phyloP scores from a whole-genome alignment of 2,888 invertebrate genomes.

The Agonum fuliginosum region DNA sequence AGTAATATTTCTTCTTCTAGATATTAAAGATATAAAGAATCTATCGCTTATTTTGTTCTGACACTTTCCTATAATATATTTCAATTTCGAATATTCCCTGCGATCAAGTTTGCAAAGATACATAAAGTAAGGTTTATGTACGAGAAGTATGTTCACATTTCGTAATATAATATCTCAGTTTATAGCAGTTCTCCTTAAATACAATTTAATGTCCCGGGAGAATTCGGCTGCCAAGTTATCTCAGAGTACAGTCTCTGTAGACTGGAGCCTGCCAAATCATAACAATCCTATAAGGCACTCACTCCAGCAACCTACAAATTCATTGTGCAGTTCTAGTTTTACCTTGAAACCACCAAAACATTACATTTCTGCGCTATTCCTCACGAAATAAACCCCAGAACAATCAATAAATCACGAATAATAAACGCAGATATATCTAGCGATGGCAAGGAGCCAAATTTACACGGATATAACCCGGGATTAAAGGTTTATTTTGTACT shows the following conservation, averaged over 20 bases:
- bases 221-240: slow-evolving; percentile 17
- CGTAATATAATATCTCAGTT: slow-evolving; percentile 7
- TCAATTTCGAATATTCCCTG: too few relatives aligned
- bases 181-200: not conserved
- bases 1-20: too few relatives aligned
- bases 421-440: not conserved
- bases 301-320: not conserved
- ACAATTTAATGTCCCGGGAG: slow-evolving; percentile 9
- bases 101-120: too few relatives aligned
- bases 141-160: too few relatives aligned
- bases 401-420: slow-evolving; percentile 23
- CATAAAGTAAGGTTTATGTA: too few relatives aligned
- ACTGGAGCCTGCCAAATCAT: slow-evolving; percentile 10
- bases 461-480: slow-evolving; percentile 11
- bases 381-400: not conserved
- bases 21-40: too few relatives aligned
- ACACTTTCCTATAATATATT: too few relatives aligned
- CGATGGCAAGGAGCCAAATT: slow-evolving; percentile 9
- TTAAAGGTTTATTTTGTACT: not conserved
- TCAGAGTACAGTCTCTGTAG: not conserved
- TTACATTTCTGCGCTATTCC: not conserved
- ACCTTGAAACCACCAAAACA: not conserved
- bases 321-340: too few relatives aligned
- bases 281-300: slow-evolving; percentile 12
- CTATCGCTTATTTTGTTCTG: too few relatives aligned